Evolutionary conservation across 1,140 invertebrate species (phyloP).

Genomic region (Lasaia peninsularis): DNA sequence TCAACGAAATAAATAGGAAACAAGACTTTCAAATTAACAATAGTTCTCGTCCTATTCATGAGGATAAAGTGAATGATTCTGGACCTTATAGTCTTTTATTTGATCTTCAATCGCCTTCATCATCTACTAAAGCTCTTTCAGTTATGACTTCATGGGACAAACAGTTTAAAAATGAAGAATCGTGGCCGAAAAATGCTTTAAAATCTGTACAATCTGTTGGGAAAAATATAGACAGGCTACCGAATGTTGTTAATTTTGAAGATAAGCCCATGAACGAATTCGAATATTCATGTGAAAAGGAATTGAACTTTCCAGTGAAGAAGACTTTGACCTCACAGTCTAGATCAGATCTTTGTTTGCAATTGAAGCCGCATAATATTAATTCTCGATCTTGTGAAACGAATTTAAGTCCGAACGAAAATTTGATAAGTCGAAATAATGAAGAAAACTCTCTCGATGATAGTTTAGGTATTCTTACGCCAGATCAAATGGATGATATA

Average conservation of each 20-base stretch:
- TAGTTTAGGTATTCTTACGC: slow-evolving; percentile 89
- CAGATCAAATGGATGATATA: slow-evolving; percentile 90
- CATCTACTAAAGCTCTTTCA: slow-evolving; percentile 36
- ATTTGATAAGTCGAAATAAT: slow-evolving; percentile 75
- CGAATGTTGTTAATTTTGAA: slow-evolving; percentile 66
- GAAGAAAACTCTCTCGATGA: slow-evolving; percentile 89
- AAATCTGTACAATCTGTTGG: slow-evolving; percentile 35
- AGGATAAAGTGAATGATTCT: slow-evolving; percentile 67
- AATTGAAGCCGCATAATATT: slow-evolving; percentile 55
- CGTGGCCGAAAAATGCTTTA: slow-evolving; percentile 32
- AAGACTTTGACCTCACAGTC: slow-evolving; percentile 61
- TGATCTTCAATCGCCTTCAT: slow-evolving; percentile 63
- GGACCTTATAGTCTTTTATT: slow-evolving; percentile 79
- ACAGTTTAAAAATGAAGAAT: slow-evolving; percentile 34
- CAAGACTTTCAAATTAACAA: slow-evolving; percentile 63
- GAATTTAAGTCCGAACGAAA: slow-evolving; percentile 67
- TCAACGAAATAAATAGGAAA: slow-evolving; percentile 68
- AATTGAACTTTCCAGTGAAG: slow-evolving; percentile 46
- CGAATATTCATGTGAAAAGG: slow-evolving; percentile 70
- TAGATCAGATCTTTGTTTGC: slow-evolving; percentile 64
- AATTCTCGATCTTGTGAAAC: slow-evolving; percentile 52
- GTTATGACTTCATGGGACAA: slow-evolving; percentile 34
- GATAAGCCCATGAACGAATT: slow-evolving; percentile 69
- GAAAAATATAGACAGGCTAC: slow-evolving; percentile 54
- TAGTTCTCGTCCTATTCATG: slow-evolving; percentile 63